Conservation (phyloP, 2,113 vertebrate species). For the Paratilapia polleni region DNA sequence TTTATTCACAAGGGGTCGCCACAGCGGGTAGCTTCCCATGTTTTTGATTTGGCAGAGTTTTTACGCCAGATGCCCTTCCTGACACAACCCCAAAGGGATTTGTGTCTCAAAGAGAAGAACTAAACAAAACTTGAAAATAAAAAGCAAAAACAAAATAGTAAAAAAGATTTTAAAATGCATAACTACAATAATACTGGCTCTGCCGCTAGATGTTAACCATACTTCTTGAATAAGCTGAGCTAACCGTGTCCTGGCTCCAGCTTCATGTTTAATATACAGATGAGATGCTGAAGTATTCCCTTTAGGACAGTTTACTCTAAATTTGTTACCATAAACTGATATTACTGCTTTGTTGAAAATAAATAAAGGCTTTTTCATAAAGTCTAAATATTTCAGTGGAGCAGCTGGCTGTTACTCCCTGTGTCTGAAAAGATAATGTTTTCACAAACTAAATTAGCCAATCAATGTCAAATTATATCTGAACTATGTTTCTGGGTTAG, state of each 20-base stretch:
- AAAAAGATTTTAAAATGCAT: neutral
- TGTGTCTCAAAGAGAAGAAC: no score
- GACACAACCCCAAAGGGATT: no score
- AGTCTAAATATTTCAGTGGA: slow-evolving; percentile 8
- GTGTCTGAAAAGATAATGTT: neutral
- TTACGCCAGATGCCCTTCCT: no score
- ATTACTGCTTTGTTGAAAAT: neutral
- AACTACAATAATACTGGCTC: neutral
- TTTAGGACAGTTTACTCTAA: neutral
- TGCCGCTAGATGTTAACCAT: neutral
- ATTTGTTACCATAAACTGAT: neutral
- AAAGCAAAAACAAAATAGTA: neutral
- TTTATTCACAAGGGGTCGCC: no score
- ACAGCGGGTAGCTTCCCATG: no score
- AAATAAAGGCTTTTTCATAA: neutral
- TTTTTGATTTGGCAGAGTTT: no score
- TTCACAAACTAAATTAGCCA: neutral
- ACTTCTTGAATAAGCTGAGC: neutral
- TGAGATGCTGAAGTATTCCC: neutral
- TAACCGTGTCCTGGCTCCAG: neutral
- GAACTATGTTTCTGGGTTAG: neutral
- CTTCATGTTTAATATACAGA: neutral
- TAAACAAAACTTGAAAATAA: neutral
- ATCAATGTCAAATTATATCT: neutral
- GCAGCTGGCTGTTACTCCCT: neutral